Evolutionary conservation across 2,113 vertebrate species (phyloP).

Genomic region (Leucosticte australis): DNA sequence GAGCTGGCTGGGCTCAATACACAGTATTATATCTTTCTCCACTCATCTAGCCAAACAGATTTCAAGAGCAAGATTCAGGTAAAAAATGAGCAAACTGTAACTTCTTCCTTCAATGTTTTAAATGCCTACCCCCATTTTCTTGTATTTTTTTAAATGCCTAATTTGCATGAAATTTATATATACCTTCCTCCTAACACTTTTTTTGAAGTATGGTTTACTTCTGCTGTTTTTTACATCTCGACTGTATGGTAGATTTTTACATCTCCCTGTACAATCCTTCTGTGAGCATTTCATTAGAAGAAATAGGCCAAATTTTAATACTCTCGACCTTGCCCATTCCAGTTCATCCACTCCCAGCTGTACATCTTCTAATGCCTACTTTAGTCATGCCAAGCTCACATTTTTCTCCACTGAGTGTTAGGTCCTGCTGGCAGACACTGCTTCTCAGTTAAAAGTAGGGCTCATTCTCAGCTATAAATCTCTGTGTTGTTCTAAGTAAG

Average conservation of each 20-base stretch:
- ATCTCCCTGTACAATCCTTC: not conserved
- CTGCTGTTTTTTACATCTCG: not conserved
- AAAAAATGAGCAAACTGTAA: not conserved
- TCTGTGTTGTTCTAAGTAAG: not conserved
- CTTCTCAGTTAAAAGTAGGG: constrained; percentile 6
- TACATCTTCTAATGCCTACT: not conserved
- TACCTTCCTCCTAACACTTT: not conserved
- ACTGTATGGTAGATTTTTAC: not conserved
- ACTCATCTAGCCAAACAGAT: not conserved
- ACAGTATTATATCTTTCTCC: not conserved
- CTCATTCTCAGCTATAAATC: not conserved
- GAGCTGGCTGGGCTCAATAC: not conserved
- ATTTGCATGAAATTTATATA: not conserved
- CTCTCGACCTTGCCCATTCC: constrained; percentile 38
- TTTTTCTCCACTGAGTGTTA: constrained; percentile 46
- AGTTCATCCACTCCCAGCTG: constrained; percentile 40
- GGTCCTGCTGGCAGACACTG: not conserved
- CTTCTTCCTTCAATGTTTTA: not conserved
- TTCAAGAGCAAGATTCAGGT: not conserved
- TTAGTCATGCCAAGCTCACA: constrained; percentile 43
- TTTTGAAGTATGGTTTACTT: not conserved
- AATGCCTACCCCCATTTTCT: not conserved
- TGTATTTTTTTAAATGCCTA: not conserved
- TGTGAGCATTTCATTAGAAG: not conserved
- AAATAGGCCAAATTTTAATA: constrained; percentile 62